Base-by-base conservation (phyloP, 30 jellyfish, hydroid and myxozoan genomes). In the Aurelia aurita region DNA sequence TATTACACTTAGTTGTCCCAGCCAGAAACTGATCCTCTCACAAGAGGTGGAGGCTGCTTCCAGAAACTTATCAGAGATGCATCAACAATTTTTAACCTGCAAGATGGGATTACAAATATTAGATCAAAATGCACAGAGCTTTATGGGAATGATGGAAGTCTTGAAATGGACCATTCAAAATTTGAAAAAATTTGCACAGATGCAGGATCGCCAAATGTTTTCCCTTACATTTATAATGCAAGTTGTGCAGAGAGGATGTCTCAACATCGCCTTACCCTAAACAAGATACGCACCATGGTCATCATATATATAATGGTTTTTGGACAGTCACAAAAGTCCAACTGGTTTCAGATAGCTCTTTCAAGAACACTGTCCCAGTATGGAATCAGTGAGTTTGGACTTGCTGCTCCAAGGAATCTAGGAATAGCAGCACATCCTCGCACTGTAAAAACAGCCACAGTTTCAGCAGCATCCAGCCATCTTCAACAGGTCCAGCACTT, bases 351-450 rank as follows among this genome's bases (percentile, higher is more conserved):
- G 74, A 61, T 74, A n/a, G 72, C 86, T 10, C 51, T 76, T 3
- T 28, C 88, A 26, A 76, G 77, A 58, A 76, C 77, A 57, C 61
- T 76, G 67, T 57, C 88, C 19, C 77, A 76, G 60, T 76, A 76
- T 59, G 31, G 27, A 58, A 58, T 39, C 9, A 39, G 51, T 39
- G 51, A 39, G 51, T 71, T 35, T 10, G 84, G 84, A 39, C 5
- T 71, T 70, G 19, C 84, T 20, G 43, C 84, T 21, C 43, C 58
- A 0, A 29, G 88, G 20, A 76, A 76, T 25, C 65, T 76, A 8
- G 79, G 88, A 14, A 76, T 76, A 18, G 88, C 77, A 18, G 88
- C 88, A 18, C 66, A 76, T 61, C 88, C 88, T 18, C 69, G 88
- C 14, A 76, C 74, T 74, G 74, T 61, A 34, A 76, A 76, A 32